Conservation (phyloP, 2,888 invertebrate genomes). For the Papilio protenor region DNA sequence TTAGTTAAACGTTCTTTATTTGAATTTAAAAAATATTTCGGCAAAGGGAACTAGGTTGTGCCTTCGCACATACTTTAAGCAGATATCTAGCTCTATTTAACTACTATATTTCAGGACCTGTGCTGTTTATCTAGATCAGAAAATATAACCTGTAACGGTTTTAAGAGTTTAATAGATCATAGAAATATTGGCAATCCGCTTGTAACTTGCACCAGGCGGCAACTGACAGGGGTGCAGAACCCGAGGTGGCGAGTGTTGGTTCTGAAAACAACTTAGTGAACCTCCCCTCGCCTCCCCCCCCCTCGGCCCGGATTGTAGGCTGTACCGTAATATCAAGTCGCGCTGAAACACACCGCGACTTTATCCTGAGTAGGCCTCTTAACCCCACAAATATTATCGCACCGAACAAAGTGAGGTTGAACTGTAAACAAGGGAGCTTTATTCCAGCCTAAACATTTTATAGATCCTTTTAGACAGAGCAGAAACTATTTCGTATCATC, state of each 20-base stretch:
- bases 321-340: constrained; percentile 33
- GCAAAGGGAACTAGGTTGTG: neutral
- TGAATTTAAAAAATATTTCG: too few species aligned
- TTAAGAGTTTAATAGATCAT: neutral
- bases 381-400: constrained; percentile 47
- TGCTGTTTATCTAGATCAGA: too few species aligned
- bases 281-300: constrained; percentile 27
- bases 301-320: constrained; percentile 44
- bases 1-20: neutral
- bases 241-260: constrained; percentile 60
- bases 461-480: too few species aligned
- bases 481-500: too few species aligned
- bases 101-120: too few species aligned
- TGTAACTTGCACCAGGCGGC: constrained; percentile 50
- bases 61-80: neutral
- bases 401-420: constrained; percentile 43
- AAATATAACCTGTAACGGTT: neutral
- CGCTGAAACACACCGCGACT: constrained; percentile 41
- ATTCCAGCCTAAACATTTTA: neutral
- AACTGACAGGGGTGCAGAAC: constrained; percentile 56
- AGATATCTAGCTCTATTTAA: too few species aligned
- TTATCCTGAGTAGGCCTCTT: constrained; percentile 46
- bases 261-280: constrained; percentile 66
- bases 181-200: constrained; percentile 21
- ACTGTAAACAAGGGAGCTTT: constrained; percentile 36